Conservation (phyloP, 2,113 vertebrate species). For the Pollimyrus isidori region DNA sequence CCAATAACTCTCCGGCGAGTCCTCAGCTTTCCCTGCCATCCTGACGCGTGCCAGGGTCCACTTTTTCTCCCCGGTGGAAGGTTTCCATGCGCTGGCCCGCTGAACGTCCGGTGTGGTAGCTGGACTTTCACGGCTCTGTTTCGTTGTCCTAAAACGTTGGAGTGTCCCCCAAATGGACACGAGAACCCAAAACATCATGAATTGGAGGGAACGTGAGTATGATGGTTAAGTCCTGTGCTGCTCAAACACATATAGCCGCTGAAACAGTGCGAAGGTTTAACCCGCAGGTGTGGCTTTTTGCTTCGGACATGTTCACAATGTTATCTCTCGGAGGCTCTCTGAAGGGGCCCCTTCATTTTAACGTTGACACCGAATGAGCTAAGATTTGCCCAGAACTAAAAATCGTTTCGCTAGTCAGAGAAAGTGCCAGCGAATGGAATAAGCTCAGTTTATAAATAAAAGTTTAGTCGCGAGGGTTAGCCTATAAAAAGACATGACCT, state of each 20-base stretch:
- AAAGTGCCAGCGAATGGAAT: neutral
- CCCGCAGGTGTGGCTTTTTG: neutral
- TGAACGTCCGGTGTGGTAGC: neutral
- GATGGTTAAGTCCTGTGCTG: neutral
- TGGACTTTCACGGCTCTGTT: neutral
- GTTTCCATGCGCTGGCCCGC: neutral
- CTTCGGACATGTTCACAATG: neutral
- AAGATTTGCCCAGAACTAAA: neutral
- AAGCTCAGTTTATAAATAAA: constrained; percentile 5
- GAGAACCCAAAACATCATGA: neutral
- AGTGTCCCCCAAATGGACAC: neutral
- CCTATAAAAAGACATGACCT: neutral
- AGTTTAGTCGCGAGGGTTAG: neutral
- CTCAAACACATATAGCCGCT: neutral
- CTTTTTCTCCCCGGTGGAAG: neutral
- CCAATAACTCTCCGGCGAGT: neutral
- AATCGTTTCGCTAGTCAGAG: neutral
- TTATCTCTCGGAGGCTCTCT: neutral
- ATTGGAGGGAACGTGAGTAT: neutral
- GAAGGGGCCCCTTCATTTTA: neutral
- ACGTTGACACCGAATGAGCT: neutral
- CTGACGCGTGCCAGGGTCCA: neutral
- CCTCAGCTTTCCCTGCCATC: neutral
- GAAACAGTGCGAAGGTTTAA: neutral
- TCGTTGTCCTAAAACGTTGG: neutral